Base-by-base conservation (phyloP, 1,140 invertebrate species). In the Drosophila kanapiae region DNA sequence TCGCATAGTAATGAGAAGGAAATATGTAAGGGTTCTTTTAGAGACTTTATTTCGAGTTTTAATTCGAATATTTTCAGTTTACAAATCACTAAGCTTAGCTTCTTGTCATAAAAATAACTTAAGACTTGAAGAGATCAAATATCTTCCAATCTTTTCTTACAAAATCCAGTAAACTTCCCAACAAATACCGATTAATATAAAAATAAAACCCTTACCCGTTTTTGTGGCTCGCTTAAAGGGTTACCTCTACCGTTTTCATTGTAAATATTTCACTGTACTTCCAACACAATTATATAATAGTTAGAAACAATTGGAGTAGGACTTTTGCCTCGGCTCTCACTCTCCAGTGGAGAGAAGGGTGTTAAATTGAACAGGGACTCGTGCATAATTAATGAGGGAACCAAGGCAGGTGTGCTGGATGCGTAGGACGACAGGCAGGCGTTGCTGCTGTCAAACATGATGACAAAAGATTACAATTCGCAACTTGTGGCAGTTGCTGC, bases 361-460 rank as follows among this genome's bases (percentile, higher is more conserved):
- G 33, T 38, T 16, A 58, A 64, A 83, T 78, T 49, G 42, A 75
- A 63, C 58, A 68, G 38, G 68, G 35, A 82, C 78, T 90, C 71
- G 62, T 90, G 86, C 82, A 90, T 90, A 90, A 91, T 91, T 90
- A 90, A 90, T 91, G 76, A 90, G 85, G 86, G 85, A 90, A 90
- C 80, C 68, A 16, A 49, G 78, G 77, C 85, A 90, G 85, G 85
- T 90, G 84, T 86, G 67, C 62, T 75, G 70, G 40, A 67, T 76
- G 75, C 75, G 75, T 79, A 49, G 76, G 71, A 81, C 75, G 78
- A 90, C 85, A 85, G 79, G 65, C 69, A 90, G 79, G 65, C 69
- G 67, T 76, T 82, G 61, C 86, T 90, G 86, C 86, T 90, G 86
- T 85, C 82, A 90, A 90, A 90, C 85, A 91, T 61, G 78, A 85